Base-by-base conservation (phyloP, 1,140 invertebrate genomes). In the Drosophila pruinosa region DNA sequence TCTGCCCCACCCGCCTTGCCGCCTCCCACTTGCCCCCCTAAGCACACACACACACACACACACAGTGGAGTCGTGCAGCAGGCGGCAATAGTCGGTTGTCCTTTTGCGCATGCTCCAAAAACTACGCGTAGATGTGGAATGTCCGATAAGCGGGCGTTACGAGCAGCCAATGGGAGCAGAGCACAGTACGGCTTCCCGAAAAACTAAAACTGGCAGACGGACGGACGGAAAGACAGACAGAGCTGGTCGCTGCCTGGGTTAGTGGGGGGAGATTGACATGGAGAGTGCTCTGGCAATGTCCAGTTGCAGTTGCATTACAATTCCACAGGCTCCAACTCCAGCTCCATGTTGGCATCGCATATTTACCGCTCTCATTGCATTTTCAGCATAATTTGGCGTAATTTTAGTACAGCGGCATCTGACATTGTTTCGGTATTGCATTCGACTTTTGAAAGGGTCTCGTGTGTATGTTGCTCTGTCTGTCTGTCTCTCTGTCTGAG, bases 351-450 rank as follows among this genome's bases (percentile, higher is more conserved):
- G 50, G 61, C 39, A 17, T 73, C 75, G 68, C 81, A 85, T 85
- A 77, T 80, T 86, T 86, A 80, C 73, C 38, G 70, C 70, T 75
- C 73, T 58, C 70, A 72, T 77, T 68, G 76, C 77, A 86, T 86
- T 85, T 71, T 77, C 81, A 85, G 81, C 81, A 85, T 85, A 85
- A 85, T 86, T 85, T 85, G 81, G 78, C 72, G 81, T 85, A 85
- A 85, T 85, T 85, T 85, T 54, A 80, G 74, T 64, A 65, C 53
- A 31, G 43, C 61, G 45, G 61, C 61, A 62, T 53, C 58, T 36
- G 47, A 69, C 58, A 62, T 69, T 62, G 65, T 69, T 69, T 54
- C 31, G 6, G 24, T 28, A 17, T 31, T 14, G 19, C 34, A 39
- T 39, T 15, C 43, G 12, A 19, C 28, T 47, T 31, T 59, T n/a